Base-by-base conservation (phyloP, 1,140 invertebrate species). In the Pararge aegeria region DNA sequence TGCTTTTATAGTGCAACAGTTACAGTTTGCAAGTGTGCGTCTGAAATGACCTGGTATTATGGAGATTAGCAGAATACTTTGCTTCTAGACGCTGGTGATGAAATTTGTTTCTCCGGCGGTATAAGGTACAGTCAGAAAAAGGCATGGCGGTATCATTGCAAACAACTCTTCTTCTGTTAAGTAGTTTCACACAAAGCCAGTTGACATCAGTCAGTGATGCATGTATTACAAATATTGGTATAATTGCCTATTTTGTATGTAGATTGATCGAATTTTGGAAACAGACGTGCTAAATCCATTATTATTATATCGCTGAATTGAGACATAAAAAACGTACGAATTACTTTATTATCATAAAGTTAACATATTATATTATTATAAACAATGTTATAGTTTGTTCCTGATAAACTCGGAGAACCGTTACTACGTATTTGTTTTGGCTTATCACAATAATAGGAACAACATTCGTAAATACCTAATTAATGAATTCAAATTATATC, bases 401-500 rank as follows among this genome's bases (percentile, higher is more conserved):
- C 13, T 42, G 38, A 42, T 42, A 42, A 42, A 42, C 13, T 18
- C 5, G 4, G 15, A 38, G 34, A n/a, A 1, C 34, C 10, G 15
- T 9, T 18, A 18, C 5, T 49, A 24, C 49, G 48, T 51, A 58
- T 52, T 38, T 42, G 48, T 51, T 37, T 42, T 15, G 9, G 16
- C 9, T 51, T 24, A 58, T 57, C 34, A 30, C 18, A n/a, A 12
- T 24, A 40, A 37, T 37, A 37, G n/a, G 9, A 37, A 37, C 9
- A 42, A 15, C 3, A 42, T 42, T 42, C 16, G 13, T 5, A 42
- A 7, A 50, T 29, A 18, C n/a, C 21, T 15, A 50, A 50, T 18
- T 50, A 50, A 50, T 29, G 21, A 50, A 50, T 50, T 50, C 21
- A 15, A 27, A 50, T 46, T 13, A 50, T 27, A 19, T 27, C 48